These are phyloP conservation scores for Diabrotica virgifera DNA, from an alignment of 1,140 invertebrate species.

Conservation along the genomic window DNA sequence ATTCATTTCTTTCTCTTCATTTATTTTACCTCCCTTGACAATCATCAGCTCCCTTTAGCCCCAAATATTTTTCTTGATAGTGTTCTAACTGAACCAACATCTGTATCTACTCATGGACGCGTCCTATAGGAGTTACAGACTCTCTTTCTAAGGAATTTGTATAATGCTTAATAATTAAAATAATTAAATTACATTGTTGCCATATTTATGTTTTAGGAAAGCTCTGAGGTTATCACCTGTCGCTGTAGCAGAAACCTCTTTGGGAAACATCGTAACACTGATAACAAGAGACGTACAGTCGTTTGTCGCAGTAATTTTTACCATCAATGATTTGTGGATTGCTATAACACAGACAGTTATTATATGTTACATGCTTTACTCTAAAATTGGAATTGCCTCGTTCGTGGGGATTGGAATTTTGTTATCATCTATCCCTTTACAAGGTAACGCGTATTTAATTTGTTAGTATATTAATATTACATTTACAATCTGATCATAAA, in stretches of 20 bases:
- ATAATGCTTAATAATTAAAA: too few species aligned
- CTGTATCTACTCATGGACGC: too few species aligned
- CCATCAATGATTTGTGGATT: conserved; percentile 69
- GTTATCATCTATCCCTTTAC: conserved; percentile 67
- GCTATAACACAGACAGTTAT: conserved; percentile 77
- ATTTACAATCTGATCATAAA: too few species aligned
- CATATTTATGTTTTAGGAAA: conserved; percentile 55
- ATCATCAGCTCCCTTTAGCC: too few species aligned
- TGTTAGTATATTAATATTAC: too few species aligned
- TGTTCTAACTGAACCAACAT: too few species aligned
- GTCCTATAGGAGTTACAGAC: too few species aligned
- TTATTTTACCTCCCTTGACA: too few species aligned
- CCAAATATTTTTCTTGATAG: too few species aligned
- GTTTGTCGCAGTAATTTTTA: conserved; percentile 61
- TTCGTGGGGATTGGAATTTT: conserved; percentile 75
- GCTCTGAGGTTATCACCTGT: conserved; percentile 65
- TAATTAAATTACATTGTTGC: too few species aligned
- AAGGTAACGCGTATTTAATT: background rate
- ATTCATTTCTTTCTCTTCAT: too few species aligned
- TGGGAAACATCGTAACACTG: conserved; percentile 88
- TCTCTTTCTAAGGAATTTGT: too few species aligned
- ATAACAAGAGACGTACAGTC: conserved; percentile 84
- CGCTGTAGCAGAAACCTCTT: conserved; percentile 74
- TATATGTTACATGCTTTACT: conserved; percentile 73
- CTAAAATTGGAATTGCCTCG: conserved; percentile 67